Evolutionary conservation across 1,140 invertebrate genomes (phyloP).

Genomic region (Phocides pigmalion): DNA sequence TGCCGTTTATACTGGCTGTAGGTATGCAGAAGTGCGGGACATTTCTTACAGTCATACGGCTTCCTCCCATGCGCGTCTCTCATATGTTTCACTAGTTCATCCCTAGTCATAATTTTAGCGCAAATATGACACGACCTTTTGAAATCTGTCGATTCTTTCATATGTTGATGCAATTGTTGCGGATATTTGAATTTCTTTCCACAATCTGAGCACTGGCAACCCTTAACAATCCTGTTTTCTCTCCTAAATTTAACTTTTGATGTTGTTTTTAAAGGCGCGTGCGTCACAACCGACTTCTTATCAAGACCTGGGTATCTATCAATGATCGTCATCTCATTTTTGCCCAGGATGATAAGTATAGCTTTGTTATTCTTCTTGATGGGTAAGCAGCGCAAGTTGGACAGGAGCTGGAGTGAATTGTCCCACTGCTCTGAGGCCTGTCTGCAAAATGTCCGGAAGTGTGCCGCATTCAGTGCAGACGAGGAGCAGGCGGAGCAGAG

Average conservation of each 20-base stretch:
- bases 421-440: slow-evolving; percentile 54
- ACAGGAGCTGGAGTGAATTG: slow-evolving; percentile 43
- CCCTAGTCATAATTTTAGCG: slow-evolving; percentile 54
- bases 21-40: slow-evolving; percentile 50
- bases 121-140: slow-evolving; percentile 65
- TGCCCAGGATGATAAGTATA: slow-evolving; percentile 47
- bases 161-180: slow-evolving; percentile 54
- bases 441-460: slow-evolving; percentile 57
- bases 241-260: slow-evolving; percentile 5
- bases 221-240: slow-evolving; percentile 8
- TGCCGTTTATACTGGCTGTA: slow-evolving; percentile 47
- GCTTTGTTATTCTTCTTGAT: slow-evolving; percentile 20
- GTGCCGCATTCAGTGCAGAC: slow-evolving; percentile 51
- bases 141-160: slow-evolving; percentile 59
- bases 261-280: background rate
- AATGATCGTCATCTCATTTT: slow-evolving; percentile 44
- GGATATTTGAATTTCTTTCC: slow-evolving; percentile 56
- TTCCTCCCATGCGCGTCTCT: slow-evolving; percentile 43
- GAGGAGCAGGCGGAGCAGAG: slow-evolving; percentile 56
- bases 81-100: slow-evolving; percentile 57
- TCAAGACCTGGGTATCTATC: slow-evolving; percentile 16
- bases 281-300: background rate
- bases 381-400: slow-evolving; percentile 36
- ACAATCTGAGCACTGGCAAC: slow-evolving; percentile 58
- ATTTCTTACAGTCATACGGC: slow-evolving; percentile 59